Evolutionary conservation across 2,113 vertebrate species (phyloP).

Genomic region (Furnarius figulus): DNA sequence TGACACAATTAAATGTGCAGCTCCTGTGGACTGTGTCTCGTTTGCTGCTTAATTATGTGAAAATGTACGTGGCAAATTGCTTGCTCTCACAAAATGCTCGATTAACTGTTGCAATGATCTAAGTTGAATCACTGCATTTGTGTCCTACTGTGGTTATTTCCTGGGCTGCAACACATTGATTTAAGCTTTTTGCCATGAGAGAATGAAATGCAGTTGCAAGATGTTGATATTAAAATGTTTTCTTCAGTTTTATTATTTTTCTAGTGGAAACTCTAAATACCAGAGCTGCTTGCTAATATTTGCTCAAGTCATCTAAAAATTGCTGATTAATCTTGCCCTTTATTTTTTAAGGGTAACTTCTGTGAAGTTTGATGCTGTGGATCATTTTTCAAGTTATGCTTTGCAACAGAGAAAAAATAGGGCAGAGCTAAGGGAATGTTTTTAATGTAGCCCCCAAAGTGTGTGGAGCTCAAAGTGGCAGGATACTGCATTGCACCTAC

Average conservation of each 20-base stretch:
- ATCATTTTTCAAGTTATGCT: constrained; percentile 12
- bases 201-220: constrained; percentile 30
- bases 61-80: constrained; percentile 35
- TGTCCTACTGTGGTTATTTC: background rate
- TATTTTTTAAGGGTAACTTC: constrained; percentile 24
- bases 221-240: constrained; percentile 14
- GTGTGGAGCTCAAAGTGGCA: constrained; percentile 35
- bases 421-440: background rate
- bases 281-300: constrained; percentile 6
- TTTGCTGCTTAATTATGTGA: constrained; percentile 45
- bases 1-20: constrained; percentile 37
- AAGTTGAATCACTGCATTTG: constrained; percentile 27
- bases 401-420: constrained; percentile 54
- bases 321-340: constrained; percentile 6
- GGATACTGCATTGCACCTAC: constrained; percentile 70
- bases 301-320: constrained; percentile 15
- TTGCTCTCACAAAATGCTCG: constrained; percentile 33
- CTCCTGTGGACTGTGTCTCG: background rate
- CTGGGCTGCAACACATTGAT: constrained; percentile 28
- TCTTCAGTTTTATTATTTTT: background rate
- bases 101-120: constrained; percentile 39
- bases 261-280: background rate
- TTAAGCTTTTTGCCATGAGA: background rate
- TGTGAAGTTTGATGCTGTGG: constrained; percentile 30
- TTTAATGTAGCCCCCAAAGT: background rate